Percentiles rank a stretch among this genome's conserved stretches.
Evolutionary conservation across 1,140 invertebrate genomes (phyloP).

Genomic region (Scaptomyza hsui): DNA sequence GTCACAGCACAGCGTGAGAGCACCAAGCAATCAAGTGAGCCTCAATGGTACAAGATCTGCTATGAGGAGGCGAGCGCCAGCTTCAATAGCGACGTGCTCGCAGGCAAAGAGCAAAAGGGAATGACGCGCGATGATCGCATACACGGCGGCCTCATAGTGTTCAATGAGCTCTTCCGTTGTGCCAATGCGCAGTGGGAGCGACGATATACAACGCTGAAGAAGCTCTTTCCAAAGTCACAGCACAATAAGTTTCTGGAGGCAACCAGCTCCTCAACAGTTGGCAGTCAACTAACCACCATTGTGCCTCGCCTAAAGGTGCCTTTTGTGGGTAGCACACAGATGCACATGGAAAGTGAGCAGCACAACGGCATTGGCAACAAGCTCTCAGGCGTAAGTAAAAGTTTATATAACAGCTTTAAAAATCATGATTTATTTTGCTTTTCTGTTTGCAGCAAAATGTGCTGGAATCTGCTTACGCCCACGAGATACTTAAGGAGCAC

Average conservation of each 20-base stretch:
- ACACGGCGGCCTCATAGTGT: constrained; percentile 96
- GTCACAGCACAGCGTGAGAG: constrained; percentile 97
- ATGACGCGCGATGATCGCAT: constrained; percentile 94
- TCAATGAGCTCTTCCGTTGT: constrained; percentile 97
- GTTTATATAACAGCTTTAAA: background rate
- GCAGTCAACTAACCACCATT: constrained; percentile 72
- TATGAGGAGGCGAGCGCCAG: constrained; percentile 94
- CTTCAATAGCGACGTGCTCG: constrained; percentile 88
- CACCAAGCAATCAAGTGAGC: constrained; percentile 94
- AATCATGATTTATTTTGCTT: background rate
- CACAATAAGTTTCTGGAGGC: constrained; percentile 77
- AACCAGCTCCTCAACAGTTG: constrained; percentile 28
- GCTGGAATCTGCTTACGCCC: constrained; percentile 94
- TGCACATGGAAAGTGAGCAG: constrained; percentile 66
- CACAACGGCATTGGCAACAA: constrained; percentile 67
- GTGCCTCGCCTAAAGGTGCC: constrained; percentile 84
- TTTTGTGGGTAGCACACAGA: constrained; percentile 75
- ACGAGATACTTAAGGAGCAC: constrained; percentile 92
- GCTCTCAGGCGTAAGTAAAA: constrained; percentile 60
- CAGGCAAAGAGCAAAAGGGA: constrained; percentile 89
- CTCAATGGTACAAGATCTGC: constrained; percentile 96
- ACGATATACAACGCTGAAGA: constrained; percentile 89
- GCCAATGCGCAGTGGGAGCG: constrained; percentile 95
- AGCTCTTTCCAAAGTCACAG: constrained; percentile 80
- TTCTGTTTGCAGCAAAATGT: constrained; percentile 73